A percentile compares a stretch with the other conserved stretches of the same genome.
These are phyloP conservation scores for Nesogale talazaci DNA, from an alignment of 2,113 vertebrate genomes.

Conservation along the genomic window DNA sequence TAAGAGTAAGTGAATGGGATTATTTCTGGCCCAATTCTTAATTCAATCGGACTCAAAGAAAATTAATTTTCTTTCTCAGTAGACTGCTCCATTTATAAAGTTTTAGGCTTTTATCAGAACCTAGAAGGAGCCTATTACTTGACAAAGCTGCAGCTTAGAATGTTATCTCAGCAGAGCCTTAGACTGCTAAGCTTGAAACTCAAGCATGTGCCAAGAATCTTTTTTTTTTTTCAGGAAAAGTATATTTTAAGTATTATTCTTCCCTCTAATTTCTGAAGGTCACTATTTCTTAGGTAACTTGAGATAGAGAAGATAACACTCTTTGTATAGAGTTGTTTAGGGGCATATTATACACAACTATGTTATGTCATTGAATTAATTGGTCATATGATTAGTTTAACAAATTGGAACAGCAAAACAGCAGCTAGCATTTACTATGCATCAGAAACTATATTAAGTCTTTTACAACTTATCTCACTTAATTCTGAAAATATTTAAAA, in stretches of 20 bases:
- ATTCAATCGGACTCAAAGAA: constrained; percentile 65
- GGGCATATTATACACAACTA: not conserved
- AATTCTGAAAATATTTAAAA: constrained; percentile 4
- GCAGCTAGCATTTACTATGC: not conserved
- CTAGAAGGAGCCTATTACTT: constrained; percentile 4
- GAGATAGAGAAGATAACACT: constrained; percentile 10
- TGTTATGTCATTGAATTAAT: not conserved
- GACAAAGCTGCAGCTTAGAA: constrained; percentile 52
- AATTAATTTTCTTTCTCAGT: constrained; percentile 73
- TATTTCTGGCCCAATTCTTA: constrained; percentile 62
- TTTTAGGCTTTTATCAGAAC: constrained; percentile 47
- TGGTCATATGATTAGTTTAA: constrained; percentile 3
- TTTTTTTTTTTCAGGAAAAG: constrained; percentile 6
- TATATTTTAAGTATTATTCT: constrained; percentile 44
- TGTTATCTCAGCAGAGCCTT: constrained; percentile 35
- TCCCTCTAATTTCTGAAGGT: constrained; percentile 57
- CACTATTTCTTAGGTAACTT: constrained; percentile 24
- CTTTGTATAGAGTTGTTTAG: constrained; percentile 16
- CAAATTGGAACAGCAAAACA: not conserved
- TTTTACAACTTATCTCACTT: constrained; percentile 28
- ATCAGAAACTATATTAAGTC: not conserved
- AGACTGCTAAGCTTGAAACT: constrained; percentile 56
- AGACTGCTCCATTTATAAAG: constrained; percentile 43
- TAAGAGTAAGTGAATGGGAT: constrained; percentile 55
- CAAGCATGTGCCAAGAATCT: constrained; percentile 45